These are phyloP conservation scores for Anarhynchus alexandrinus DNA, from an alignment of 2,113 vertebrate genomes.

Conservation along the genomic window DNA sequence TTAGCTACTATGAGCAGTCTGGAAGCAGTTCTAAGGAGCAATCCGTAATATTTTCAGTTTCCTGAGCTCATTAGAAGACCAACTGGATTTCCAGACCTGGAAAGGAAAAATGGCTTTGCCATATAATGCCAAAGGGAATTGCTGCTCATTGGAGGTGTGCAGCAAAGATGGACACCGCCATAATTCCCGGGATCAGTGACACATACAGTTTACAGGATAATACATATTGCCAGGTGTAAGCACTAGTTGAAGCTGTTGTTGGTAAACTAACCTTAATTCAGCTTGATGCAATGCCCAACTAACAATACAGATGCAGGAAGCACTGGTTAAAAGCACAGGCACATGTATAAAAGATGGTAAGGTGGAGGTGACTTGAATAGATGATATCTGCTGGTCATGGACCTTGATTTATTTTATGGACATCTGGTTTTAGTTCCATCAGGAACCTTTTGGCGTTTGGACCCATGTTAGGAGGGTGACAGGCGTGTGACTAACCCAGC, in stretches of 20 bases:
- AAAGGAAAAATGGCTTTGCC: background rate
- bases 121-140: background rate
- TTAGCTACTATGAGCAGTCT: background rate
- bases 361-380: background rate
- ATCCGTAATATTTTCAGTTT: background rate
- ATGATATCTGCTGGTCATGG: accelerated
- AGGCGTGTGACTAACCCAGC: background rate
- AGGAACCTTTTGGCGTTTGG: background rate
- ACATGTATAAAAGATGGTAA: background rate
- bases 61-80: background rate
- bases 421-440: background rate
- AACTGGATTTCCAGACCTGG: background rate
- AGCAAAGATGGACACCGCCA: background rate
- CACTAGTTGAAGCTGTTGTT: background rate
- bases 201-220: background rate
- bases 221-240: background rate
- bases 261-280: background rate
- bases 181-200: background rate
- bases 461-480: background rate
- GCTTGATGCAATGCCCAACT: background rate
- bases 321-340: background rate
- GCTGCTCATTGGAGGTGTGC: background rate
- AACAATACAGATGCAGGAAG: background rate
- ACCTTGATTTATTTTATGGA: background rate
- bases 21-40: background rate